phyloP scores from a whole-genome alignment of 2,888 invertebrate genomes.

The Schizaphis graminum region DNA sequence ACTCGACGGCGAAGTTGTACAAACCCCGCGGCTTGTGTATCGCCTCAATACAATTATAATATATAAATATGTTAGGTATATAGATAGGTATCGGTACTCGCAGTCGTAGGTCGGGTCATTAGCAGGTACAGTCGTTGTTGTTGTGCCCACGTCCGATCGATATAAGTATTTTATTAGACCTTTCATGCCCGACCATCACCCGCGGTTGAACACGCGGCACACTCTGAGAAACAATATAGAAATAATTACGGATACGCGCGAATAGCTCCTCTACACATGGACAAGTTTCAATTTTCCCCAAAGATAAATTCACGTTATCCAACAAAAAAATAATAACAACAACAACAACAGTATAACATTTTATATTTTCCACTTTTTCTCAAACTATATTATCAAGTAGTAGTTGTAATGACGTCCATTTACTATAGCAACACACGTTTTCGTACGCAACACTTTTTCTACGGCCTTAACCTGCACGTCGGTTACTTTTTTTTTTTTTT shows the following conservation, averaged over 20 bases:
- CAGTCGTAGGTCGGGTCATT: no score
- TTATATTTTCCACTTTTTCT: background rate
- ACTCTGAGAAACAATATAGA: background rate
- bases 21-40: background rate
- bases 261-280: background rate
- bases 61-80: background rate
- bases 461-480: background rate
- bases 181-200: background rate
- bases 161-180: background rate
- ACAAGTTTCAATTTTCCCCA: background rate
- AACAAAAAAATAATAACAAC: background rate
- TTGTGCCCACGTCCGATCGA: background rate
- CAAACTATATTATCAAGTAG: background rate
- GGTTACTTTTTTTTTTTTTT: background rate
- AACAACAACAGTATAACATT: background rate
- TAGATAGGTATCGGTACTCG: background rate
- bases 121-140: background rate
- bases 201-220: background rate
- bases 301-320: background rate
- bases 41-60: background rate
- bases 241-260: background rate
- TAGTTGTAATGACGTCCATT: background rate
- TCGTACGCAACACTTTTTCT: background rate
- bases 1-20: background rate
- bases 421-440: background rate